These are phyloP conservation scores for Oreochromis tanganicae DNA, from an alignment of 2,113 vertebrate genomes.

Conservation along the genomic window DNA sequence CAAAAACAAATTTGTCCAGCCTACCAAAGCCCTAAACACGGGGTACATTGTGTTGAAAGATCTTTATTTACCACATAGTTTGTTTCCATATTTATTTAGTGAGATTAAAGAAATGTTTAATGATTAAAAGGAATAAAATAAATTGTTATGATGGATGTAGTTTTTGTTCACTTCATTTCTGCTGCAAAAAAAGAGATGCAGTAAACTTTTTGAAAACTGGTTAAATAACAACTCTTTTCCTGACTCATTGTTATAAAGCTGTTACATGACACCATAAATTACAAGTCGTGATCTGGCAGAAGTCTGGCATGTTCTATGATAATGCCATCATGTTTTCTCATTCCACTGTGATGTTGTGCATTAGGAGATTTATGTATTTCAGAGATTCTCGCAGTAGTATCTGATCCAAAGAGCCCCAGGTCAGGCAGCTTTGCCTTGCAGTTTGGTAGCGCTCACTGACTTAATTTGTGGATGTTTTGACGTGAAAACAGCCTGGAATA, in stretches of 20 bases:
- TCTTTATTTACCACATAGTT: neutral
- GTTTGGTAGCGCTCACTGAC: neutral
- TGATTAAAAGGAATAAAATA: neutral
- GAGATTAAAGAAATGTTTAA: neutral
- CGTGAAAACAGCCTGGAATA: neutral
- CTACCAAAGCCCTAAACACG: neutral
- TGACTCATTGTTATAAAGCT: neutral
- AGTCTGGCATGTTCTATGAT: too few relatives aligned
- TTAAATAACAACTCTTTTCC: neutral
- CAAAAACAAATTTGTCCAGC: neutral
- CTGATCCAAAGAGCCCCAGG: neutral
- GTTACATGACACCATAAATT: neutral
- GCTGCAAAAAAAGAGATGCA: neutral
- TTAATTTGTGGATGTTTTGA: neutral
- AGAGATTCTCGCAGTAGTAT: neutral
- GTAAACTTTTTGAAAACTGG: neutral
- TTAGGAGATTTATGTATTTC: neutral
- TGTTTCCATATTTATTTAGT: neutral
- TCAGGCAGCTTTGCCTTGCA: neutral
- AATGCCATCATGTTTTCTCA: neutral
- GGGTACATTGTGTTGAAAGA: neutral
- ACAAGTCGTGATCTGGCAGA: neutral
- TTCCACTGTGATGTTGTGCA: neutral
- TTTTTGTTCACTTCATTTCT: neutral
- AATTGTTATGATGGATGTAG: fast-evolving